Base-by-base conservation (phyloP, 1,140 invertebrate genomes). In the Bactericera cockerelli region DNA sequence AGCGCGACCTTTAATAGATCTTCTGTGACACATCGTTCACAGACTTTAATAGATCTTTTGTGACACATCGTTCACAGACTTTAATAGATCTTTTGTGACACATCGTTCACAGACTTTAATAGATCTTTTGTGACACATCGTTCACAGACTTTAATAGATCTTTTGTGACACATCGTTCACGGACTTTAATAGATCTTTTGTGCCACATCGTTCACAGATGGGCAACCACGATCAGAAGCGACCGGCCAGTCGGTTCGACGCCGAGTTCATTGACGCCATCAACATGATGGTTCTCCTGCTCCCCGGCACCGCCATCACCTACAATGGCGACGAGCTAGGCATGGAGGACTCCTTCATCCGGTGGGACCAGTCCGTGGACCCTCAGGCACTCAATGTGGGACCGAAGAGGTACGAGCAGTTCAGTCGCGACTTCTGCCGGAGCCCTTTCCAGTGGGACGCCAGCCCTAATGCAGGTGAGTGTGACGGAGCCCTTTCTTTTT, bases 241-340 rank as follows among this genome's bases (percentile, higher is more conserved):
- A 33, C 68, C 84, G 2, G 76, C 78, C 0, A 70, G 73, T 2
- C 71, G 81, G 25, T 75, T 84, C 61, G 77, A 79, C 11, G 61
- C 64, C 0, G 72, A 79, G 26, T 68, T 80, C 55, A 76, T 81
- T 0, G 82, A 86, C 67, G 74, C 75, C 0, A 67, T 86, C 14
- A 80, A 83, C 62, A 81, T 84, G 70, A 70, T 89, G 25, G 74
- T 78, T 2, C 69, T 84, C 31, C 63, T 86, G 0, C 65, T 89
- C 21, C 83, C 84, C 13, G 87, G 87, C 0, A 79, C 84, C 10
- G 75, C 80, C 1, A 76, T 89, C 1, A 81, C 81, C 58, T 90
- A 89, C 68, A 82, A 88, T 70, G 88, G 84, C 4, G 84, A 87
- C 67, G 85, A 87, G 66, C 78, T 87, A 59, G 87, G 81, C 1